These are phyloP conservation scores for Hepsetus odoe DNA, from an alignment of 2,113 vertebrate genomes.

Conservation along the genomic window DNA sequence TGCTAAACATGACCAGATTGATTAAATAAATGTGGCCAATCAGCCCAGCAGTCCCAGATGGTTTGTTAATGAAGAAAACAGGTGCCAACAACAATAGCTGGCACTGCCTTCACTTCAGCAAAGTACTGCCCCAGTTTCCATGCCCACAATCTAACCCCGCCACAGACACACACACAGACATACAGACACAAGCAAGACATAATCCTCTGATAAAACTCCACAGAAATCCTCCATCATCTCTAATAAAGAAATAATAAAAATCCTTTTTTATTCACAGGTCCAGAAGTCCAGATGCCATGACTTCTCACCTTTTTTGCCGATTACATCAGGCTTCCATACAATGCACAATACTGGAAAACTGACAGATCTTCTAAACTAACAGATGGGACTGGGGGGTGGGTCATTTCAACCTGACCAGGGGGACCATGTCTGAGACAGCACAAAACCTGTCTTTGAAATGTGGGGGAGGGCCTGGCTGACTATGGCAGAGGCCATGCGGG, in stretches of 20 bases:
- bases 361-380: slow-evolving; percentile 7
- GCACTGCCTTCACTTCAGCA: slow-evolving; percentile 22
- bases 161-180: background rate
- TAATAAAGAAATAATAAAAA: slow-evolving; percentile 16
- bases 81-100: slow-evolving; percentile 47
- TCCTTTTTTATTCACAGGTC: background rate
- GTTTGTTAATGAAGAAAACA: slow-evolving; percentile 52
- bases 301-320: background rate
- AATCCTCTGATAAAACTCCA: background rate
- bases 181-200: background rate
- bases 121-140: slow-evolving; percentile 15
- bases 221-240: background rate
- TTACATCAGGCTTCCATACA: background rate
- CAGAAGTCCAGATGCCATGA: background rate
- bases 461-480: slow-evolving; percentile 14
- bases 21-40: slow-evolving; percentile 44
- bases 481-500: slow-evolving; percentile 16
- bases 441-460: slow-evolving; percentile 8
- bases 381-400: slow-evolving; percentile 25
- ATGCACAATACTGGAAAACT: background rate
- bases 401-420: slow-evolving; percentile 7
- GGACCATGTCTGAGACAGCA: slow-evolving; percentile 16
- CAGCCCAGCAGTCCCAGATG: slow-evolving; percentile 47
- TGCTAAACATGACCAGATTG: slow-evolving; percentile 47
- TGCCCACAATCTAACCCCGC: slow-evolving; percentile 3